phyloP scores from a whole-genome alignment of 2,113 vertebrate species.

The Arenaria interpres region DNA sequence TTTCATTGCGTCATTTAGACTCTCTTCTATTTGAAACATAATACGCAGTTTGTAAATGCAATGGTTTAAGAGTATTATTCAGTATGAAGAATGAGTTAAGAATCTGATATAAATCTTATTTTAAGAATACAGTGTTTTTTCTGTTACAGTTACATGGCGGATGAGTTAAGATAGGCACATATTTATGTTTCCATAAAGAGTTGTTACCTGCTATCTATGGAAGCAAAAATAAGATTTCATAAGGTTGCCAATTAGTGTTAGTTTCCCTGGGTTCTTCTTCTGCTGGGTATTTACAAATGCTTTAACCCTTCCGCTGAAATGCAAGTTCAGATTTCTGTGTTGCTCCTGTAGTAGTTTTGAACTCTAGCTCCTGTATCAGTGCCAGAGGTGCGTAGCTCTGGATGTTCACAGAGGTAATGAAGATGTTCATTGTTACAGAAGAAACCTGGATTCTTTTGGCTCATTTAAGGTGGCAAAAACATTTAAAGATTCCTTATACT shows the following conservation, averaged over 20 bases:
- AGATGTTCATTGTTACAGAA: background rate
- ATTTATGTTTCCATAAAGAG: background rate
- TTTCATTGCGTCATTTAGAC: background rate
- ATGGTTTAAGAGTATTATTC: background rate
- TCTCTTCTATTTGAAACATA: background rate
- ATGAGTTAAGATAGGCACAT: background rate
- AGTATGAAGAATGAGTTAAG: background rate
- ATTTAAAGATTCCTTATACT: background rate
- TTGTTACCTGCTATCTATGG: background rate
- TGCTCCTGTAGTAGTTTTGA: background rate
- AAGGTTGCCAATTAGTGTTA: background rate
- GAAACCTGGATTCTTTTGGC: background rate
- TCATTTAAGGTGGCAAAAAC: background rate
- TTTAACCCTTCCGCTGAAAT: background rate
- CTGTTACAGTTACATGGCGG: background rate
- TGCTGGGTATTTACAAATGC: background rate
- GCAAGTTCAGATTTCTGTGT: background rate
- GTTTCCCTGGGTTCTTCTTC: background rate
- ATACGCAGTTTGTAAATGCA: background rate
- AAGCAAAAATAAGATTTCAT: background rate
- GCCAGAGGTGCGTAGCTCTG: background rate
- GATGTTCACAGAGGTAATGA: background rate
- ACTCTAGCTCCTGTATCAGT: background rate
- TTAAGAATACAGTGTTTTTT: background rate
- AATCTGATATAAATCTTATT: background rate